Evolutionary conservation across 35 echinoderm and acorn worm species (phyloP).

Genomic region (Apostichopus californicus): DNA sequence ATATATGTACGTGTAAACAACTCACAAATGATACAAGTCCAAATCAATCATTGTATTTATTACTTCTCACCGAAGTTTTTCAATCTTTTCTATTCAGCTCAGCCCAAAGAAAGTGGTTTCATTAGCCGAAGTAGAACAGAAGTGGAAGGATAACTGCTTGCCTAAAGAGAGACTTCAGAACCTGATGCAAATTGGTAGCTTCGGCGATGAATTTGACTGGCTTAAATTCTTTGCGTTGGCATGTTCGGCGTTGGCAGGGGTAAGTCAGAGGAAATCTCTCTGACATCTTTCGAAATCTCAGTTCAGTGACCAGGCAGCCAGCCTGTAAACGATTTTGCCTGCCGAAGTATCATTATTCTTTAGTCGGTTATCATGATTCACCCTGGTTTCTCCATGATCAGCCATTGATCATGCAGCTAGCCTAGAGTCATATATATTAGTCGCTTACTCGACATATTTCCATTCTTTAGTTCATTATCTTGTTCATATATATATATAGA

Average conservation of each 20-base stretch:
- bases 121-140: constrained; percentile 84
- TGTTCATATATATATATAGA: too few relatives aligned
- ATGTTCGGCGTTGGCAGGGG: constrained; percentile 86
- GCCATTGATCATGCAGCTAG: too few relatives aligned
- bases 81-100: constrained; percentile 59
- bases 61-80: not conserved
- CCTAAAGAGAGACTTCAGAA: constrained; percentile 87
- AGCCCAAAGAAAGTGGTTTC: constrained; percentile 85
- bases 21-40: too few relatives aligned
- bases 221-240: constrained; percentile 95
- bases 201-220: constrained; percentile 95
- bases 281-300: not conserved
- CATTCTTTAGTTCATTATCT: not conserved
- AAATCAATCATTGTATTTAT: too few relatives aligned
- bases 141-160: constrained; percentile 98
- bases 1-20: too few relatives aligned
- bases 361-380: too few relatives aligned
- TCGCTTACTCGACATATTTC: too few relatives aligned
- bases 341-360: too few relatives aligned
- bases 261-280: constrained; percentile 52
- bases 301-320: too few relatives aligned
- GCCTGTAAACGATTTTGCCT: too few relatives aligned
- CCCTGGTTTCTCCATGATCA: too few relatives aligned
- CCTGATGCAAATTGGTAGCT: constrained; percentile 85
- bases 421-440: too few relatives aligned